Conservation (phyloP, 2,888 invertebrate genomes). For the Epirrhoe alternata region DNA sequence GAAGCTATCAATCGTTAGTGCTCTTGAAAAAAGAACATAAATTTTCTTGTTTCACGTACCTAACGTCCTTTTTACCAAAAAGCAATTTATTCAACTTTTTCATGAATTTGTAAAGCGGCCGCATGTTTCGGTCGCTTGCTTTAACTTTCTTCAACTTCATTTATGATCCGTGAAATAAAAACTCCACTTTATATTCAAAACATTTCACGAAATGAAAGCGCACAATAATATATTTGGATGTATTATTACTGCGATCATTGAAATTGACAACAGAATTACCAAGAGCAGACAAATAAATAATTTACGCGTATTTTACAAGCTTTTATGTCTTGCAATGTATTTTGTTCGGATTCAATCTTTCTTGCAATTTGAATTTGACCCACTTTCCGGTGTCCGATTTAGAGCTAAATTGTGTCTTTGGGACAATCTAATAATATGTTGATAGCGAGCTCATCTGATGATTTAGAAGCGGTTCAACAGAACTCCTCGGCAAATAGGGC, state of each 20-base stretch:
- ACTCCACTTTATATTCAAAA: not conserved
- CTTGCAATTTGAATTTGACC: too few relatives aligned
- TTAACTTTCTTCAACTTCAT: not conserved
- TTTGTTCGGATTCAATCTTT: too few relatives aligned
- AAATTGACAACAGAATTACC: not conserved
- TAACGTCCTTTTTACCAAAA: too few relatives aligned
- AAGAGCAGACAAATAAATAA: not conserved
- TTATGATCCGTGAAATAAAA: conserved; percentile 1
- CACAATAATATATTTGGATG: not conserved
- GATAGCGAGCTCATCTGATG: too few relatives aligned
- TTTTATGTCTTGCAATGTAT: not conserved
- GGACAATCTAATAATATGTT: too few relatives aligned
- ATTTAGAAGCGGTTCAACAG: too few relatives aligned
- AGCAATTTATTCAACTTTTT: not conserved
- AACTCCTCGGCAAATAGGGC: too few relatives aligned
- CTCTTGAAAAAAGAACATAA: too few relatives aligned
- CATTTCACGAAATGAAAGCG: conserved; percentile 1
- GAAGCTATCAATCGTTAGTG: too few relatives aligned
- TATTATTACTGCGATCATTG: not conserved
- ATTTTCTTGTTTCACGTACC: too few relatives aligned
- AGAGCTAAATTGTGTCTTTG: too few relatives aligned
- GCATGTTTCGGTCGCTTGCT: conserved; percentile 8
- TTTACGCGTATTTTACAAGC: not conserved
- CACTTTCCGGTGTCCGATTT: too few relatives aligned
- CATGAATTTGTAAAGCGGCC: not conserved